Evolutionary conservation across 2,888 invertebrate genomes (phyloP).

Genomic region (Diarsia mendica): DNA sequence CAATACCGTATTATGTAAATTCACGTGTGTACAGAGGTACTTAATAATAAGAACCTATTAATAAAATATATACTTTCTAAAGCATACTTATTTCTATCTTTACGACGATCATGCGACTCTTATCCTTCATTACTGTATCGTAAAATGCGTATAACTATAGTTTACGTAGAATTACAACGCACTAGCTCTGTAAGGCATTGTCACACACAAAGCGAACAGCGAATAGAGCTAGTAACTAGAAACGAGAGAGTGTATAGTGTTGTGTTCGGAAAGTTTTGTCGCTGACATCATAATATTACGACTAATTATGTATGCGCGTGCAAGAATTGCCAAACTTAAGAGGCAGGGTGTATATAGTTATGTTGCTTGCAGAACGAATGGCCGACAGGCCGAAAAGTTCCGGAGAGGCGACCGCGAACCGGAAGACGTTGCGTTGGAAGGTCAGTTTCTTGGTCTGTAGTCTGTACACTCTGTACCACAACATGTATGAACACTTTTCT

Average conservation of each 20-base stretch:
- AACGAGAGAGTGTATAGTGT: not conserved
- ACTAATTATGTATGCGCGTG: too few relatives aligned
- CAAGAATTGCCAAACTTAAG: too few relatives aligned
- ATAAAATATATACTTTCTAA: slow-evolving; percentile 30
- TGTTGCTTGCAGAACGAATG: too few relatives aligned
- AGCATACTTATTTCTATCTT: slow-evolving; percentile 43
- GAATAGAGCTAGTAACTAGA: not conserved
- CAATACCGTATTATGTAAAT: not conserved
- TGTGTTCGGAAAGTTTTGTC: not conserved
- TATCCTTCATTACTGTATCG: slow-evolving; percentile 36
- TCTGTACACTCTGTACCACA: too few relatives aligned
- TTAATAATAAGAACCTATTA: slow-evolving; percentile 1
- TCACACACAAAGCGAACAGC: not conserved
- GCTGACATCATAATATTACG: not conserved
- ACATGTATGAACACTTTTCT: too few relatives aligned
- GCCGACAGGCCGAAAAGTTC: too few relatives aligned
- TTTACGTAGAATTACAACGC: slow-evolving; percentile 40
- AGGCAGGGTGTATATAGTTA: too few relatives aligned
- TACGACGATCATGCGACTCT: slow-evolving; percentile 30
- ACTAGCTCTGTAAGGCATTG: slow-evolving; percentile 26
- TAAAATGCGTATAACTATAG: slow-evolving; percentile 35
- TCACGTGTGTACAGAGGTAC: not conserved
- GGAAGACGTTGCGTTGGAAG: too few relatives aligned
- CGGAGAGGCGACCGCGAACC: too few relatives aligned
- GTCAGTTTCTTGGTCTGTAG: too few relatives aligned